Base-by-base conservation (phyloP, 1,140 invertebrate genomes). In the Adelges cooleyi region DNA sequence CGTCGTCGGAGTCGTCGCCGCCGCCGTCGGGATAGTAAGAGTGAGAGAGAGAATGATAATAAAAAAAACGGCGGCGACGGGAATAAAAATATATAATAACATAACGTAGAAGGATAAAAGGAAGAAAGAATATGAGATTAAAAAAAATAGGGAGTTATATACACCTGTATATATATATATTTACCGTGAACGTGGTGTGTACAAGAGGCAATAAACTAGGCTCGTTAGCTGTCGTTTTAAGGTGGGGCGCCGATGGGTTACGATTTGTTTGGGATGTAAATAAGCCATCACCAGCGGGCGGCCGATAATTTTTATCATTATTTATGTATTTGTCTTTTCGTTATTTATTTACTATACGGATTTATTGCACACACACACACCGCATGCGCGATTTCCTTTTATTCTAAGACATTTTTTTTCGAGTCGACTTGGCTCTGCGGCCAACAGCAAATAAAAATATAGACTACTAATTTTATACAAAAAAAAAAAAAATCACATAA, bases 161-260 rank as follows among this genome's bases (percentile, higher is more conserved):
- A n/a, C n/a, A n/a, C n/a, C n/a, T n/a, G n/a, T n/a, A n/a, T n/a
- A n/a, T n/a, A n/a, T n/a, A n/a, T n/a, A n/a, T n/a, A n/a, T n/a
- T n/a, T n/a, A n/a, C n/a, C n/a, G n/a, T n/a, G n/a, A n/a, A n/a
- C n/a, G n/a, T n/a, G 23, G 33, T 15, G 49, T 44, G 49, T 2
- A 51, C 25, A 22, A 27, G 66, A 29, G 40, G 56, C 23, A 46
- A 62, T 62, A 62, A 62, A 62, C 56, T 62, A 62, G 56, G 56
- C 56, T 62, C 25, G 56, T 62, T 67, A 62, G 59, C 49, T 67
- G 56, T 67, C 50, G 66, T 67, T 67, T 65, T 65, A 65, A 65
- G 66, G 48, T 38, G 36, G 66, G 42, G 54, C 66, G 44, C 46
- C 46, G 56, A 62, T 62, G 56, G 56, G 56, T 62, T 62, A 62